phyloP scores from a whole-genome alignment of 2,888 invertebrate genomes.

The Asteroscopus sphinx region DNA sequence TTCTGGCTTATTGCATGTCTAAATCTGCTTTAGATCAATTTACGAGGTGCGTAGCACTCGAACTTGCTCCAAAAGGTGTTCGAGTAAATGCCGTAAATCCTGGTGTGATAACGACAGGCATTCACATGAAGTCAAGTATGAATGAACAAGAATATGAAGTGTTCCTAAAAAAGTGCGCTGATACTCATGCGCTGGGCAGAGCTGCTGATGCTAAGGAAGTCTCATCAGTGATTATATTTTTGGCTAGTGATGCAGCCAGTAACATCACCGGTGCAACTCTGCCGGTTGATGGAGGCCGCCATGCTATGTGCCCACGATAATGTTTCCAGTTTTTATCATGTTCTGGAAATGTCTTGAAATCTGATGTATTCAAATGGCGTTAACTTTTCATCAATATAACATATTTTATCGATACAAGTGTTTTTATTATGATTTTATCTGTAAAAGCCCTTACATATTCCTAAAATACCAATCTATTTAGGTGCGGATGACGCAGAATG shows the following conservation, averaged over 20 bases:
- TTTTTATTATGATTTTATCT: neutral
- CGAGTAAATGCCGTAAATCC: constrained; percentile 98
- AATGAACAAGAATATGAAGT: constrained; percentile 93
- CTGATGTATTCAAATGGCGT: neutral
- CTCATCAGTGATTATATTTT: constrained; percentile 95
- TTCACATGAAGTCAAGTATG: constrained; percentile 95
- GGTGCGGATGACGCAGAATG: no score
- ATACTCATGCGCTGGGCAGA: constrained; percentile 97
- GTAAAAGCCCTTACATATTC: no score
- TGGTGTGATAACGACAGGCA: constrained; percentile 96
- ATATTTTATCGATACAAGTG: neutral
- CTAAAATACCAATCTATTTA: no score
- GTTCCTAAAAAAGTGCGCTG: constrained; percentile 95
- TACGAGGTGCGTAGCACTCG: constrained; percentile 96
- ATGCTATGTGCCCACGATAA: constrained; percentile 96
- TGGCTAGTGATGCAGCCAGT: constrained; percentile 95
- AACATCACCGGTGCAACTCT: constrained; percentile 96
- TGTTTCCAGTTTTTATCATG: neutral
- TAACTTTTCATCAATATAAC: neutral
- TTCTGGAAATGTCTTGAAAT: neutral
- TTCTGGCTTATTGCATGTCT: constrained; percentile 97
- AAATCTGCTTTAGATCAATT: constrained; percentile 98
- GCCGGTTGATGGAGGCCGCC: constrained; percentile 96
- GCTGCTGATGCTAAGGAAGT: constrained; percentile 96
- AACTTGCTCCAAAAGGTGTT: constrained; percentile 93